Conservation (phyloP, 2,113 vertebrate genomes). For the Strigops habroptila region DNA sequence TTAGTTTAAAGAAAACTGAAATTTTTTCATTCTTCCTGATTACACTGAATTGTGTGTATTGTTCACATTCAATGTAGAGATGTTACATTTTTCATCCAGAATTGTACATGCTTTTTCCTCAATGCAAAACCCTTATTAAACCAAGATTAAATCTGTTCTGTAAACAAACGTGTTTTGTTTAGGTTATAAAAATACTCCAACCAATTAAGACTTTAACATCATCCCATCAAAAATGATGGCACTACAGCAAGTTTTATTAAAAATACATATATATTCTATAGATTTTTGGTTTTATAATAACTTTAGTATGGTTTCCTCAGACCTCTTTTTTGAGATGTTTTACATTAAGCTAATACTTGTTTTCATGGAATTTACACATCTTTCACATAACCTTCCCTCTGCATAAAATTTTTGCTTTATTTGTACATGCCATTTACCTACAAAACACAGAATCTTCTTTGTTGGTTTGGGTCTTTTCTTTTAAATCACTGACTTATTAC, state of each 20-base stretch:
- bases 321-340: neutral
- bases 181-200: neutral
- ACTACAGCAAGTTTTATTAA: neutral
- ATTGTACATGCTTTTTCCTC: neutral
- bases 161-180: neutral
- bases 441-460: neutral
- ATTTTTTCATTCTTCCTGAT: neutral
- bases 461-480: neutral
- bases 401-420: neutral
- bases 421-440: neutral
- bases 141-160: neutral
- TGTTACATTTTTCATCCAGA: neutral
- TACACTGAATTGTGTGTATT: neutral
- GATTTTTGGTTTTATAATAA: neutral
- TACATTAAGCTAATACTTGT: neutral
- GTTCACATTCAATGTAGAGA: neutral
- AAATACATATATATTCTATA: neutral
- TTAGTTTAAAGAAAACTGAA: neutral
- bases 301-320: neutral
- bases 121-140: neutral
- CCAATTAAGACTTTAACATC: neutral
- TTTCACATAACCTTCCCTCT: neutral
- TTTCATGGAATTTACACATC: neutral
- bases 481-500: neutral
- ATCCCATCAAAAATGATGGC: neutral